Percentiles rank a stretch among this genome's conserved stretches.
These are phyloP conservation scores for Urocolius indicus DNA, from an alignment of 2,113 vertebrate genomes.

Conservation along the genomic window DNA sequence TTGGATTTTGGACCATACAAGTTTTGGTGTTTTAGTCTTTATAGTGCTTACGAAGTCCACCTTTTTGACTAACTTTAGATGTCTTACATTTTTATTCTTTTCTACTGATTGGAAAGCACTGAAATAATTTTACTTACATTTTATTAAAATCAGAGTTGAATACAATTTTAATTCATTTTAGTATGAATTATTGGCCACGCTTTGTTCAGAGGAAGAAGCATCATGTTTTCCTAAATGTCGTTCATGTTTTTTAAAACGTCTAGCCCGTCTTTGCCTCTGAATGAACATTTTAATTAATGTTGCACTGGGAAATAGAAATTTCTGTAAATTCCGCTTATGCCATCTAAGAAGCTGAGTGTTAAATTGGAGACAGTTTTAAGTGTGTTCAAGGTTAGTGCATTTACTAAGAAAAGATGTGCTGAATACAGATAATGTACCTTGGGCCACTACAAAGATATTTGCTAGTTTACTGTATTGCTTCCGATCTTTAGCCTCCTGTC, in stretches of 20 bases:
- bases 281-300: slow-evolving; percentile 24
- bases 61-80: background rate
- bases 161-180: slow-evolving; percentile 28
- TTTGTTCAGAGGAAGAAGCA: slow-evolving; percentile 11
- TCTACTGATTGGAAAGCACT: background rate
- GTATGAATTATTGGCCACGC: background rate
- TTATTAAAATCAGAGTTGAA: slow-evolving; percentile 31
- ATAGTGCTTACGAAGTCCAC: background rate
- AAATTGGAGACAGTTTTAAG: background rate
- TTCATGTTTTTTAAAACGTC: background rate
- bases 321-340: background rate
- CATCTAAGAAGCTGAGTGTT: background rate
- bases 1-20: background rate
- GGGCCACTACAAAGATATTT: background rate
- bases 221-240: slow-evolving; percentile 28
- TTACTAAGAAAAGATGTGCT: background rate
- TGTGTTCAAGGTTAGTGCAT: background rate
- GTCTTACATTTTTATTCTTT: background rate
- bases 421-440: fast-evolving
- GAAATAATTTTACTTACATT: slow-evolving; percentile 3
- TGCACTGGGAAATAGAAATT: background rate
- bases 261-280: background rate
- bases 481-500: background rate
- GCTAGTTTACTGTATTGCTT: background rate
- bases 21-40: background rate